Evolutionary conservation across 2,797 vertebrate species (phyloP).

Genomic region (Semotilus atromaculatus): DNA sequence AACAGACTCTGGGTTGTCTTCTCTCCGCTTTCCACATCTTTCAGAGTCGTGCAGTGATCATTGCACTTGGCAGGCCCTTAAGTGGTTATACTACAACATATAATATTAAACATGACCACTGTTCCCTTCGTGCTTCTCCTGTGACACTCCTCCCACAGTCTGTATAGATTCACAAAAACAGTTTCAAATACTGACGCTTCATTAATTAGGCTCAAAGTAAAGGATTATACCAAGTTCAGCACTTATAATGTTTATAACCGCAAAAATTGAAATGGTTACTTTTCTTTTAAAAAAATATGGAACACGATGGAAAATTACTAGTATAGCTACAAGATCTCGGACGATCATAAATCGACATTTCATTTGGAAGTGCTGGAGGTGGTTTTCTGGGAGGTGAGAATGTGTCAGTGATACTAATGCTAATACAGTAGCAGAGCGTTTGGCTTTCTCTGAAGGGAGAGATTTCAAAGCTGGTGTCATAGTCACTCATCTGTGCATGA

Average conservation of each 20-base stretch:
- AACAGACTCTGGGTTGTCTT: background rate
- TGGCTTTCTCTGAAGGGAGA: slow-evolving; percentile 15
- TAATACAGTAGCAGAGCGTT: background rate
- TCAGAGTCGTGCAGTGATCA: background rate
- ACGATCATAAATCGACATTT: background rate
- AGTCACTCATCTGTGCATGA: background rate
- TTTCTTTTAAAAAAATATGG: background rate
- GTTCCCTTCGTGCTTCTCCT: background rate
- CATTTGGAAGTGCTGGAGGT: background rate
- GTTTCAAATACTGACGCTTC: background rate
- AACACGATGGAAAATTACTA: background rate
- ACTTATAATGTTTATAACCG: background rate
- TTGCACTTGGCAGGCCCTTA: background rate
- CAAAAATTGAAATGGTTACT: background rate
- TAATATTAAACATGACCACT: slow-evolving; percentile 8
- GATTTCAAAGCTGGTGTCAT: slow-evolving; percentile 4
- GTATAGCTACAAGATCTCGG: background rate
- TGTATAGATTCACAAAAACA: background rate
- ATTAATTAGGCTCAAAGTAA: background rate
- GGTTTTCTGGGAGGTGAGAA: background rate
- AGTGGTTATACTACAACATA: slow-evolving; percentile 10
- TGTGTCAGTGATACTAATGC: background rate
- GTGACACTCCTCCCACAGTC: background rate
- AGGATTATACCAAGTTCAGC: background rate
- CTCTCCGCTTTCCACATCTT: background rate